Conservation (phyloP, 2,888 invertebrate genomes). For the Epicampocera succincta region DNA sequence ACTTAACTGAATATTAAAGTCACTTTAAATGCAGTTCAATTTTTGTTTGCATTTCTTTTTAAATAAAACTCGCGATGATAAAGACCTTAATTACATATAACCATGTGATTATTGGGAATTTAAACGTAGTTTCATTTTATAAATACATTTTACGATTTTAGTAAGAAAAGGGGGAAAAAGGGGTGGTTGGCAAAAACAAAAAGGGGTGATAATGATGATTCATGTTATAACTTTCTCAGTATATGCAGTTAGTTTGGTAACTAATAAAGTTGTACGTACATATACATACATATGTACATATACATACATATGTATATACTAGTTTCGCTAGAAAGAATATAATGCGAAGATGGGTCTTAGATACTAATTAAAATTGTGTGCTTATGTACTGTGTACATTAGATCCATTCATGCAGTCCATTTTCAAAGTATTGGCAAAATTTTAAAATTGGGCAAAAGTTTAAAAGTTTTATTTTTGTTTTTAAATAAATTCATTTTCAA, state of each 20-base stretch:
- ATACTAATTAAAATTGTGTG: too few species aligned
- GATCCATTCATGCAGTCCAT: too few species aligned
- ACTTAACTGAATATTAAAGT: constrained; percentile 10
- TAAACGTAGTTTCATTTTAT: constrained; percentile 11
- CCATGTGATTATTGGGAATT: constrained; percentile 53
- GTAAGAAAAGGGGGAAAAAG: background rate
- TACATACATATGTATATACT: too few species aligned
- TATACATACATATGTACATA: too few species aligned
- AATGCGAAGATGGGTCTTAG: too few species aligned
- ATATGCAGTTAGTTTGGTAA: background rate
- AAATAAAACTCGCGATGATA: constrained; percentile 31
- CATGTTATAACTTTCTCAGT: background rate
- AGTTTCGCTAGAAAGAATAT: too few species aligned
- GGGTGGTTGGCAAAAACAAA: background rate
- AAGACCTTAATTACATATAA: constrained; percentile 45
- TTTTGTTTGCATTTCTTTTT: constrained; percentile 31
- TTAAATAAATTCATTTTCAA: too few species aligned
- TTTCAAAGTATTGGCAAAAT: too few species aligned
- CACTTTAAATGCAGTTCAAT: constrained; percentile 44
- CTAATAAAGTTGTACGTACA: too few species aligned
- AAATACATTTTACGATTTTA: background rate
- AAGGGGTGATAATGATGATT: constrained; percentile 23
- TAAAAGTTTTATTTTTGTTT: too few species aligned
- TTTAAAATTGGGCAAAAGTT: too few species aligned
- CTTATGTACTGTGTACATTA: too few species aligned